These are phyloP conservation scores for Unio delphinus DNA, from an alignment of 2,888 invertebrate species.

Conservation along the genomic window DNA sequence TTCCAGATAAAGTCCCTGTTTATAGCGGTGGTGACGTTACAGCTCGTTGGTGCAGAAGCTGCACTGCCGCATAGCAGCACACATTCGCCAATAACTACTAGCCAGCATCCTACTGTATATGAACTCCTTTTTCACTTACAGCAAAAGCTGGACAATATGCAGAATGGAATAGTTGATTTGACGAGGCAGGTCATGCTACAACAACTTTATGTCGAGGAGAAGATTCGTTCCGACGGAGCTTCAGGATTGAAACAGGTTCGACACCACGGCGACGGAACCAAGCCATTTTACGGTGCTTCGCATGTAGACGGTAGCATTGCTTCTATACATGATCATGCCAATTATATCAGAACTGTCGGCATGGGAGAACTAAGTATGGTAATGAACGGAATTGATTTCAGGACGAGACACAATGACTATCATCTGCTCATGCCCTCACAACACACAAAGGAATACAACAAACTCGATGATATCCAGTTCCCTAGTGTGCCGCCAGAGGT, in stretches of 20 bases:
- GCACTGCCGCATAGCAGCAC: no score
- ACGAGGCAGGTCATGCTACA: constrained; percentile 50
- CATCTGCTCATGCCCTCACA: constrained; percentile 38
- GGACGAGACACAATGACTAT: constrained; percentile 59
- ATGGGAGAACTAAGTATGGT: constrained; percentile 54
- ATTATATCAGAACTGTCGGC: constrained; percentile 40
- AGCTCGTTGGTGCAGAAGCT: no score
- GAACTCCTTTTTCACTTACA: not conserved
- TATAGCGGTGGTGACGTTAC: no score
- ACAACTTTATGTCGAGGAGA: constrained; percentile 49
- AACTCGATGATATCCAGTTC: constrained; percentile 36
- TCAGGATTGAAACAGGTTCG: constrained; percentile 31
- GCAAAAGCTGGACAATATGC: constrained; percentile 14
- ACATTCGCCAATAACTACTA: no score
- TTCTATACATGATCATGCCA: constrained; percentile 52
- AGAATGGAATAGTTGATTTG: constrained; percentile 32
- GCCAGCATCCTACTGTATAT: no score
- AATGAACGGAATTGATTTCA: constrained; percentile 58
- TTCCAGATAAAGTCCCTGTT: no score
- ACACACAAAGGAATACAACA: constrained; percentile 28
- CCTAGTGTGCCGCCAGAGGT: constrained; percentile 55
- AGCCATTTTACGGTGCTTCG: constrained; percentile 35
- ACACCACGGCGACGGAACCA: constrained; percentile 32
- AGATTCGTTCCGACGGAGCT: constrained; percentile 29
- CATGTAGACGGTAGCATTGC: constrained; percentile 28